Evolutionary conservation across 2,888 invertebrate genomes (phyloP).

Genomic region (Odontocolon sp.): DNA sequence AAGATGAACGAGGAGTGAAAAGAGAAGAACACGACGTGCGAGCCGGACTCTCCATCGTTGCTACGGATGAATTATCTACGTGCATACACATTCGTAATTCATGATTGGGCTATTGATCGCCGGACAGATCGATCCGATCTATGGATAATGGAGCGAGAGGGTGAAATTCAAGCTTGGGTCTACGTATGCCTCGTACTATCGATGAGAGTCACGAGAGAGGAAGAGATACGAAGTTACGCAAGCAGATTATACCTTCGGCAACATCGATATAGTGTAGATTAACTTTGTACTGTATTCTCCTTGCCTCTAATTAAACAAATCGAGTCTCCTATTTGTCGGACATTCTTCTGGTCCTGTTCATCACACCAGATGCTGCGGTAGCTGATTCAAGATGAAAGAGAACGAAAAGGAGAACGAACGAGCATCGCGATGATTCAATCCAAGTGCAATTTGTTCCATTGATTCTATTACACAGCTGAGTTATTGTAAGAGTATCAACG

Average conservation of each 20-base stretch:
- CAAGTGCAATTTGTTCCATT: slow-evolving; percentile 48
- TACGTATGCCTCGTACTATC: slow-evolving; percentile 10
- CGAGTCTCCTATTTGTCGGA: background rate
- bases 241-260: slow-evolving; percentile 18
- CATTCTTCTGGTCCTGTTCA: background rate
- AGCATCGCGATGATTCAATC: slow-evolving; percentile 48
- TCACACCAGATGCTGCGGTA: slow-evolving; percentile 3
- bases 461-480: slow-evolving; percentile 32
- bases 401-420: no score
- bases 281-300: slow-evolving; percentile 3
- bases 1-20: slow-evolving; percentile 4
- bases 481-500: slow-evolving; percentile 4
- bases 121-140: slow-evolving; percentile 45
- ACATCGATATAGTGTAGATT: slow-evolving; percentile 11
- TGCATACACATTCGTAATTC: slow-evolving; percentile 48
- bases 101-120: slow-evolving; percentile 55
- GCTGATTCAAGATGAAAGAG: background rate
- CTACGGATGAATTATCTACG: slow-evolving; percentile 36
- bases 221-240: slow-evolving; percentile 38
- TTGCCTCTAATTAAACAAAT: slow-evolving; percentile 27
- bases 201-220: slow-evolving; percentile 1
- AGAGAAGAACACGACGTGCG: slow-evolving; percentile 21
- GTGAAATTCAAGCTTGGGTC: slow-evolving; percentile 35
- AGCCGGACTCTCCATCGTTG: slow-evolving; percentile 15
- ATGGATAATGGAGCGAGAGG: slow-evolving; percentile 40